A percentile compares a stretch with the other conserved stretches of the same genome.
These are phyloP conservation scores for Eidolon helvum DNA, from an alignment of 2,113 vertebrate genomes.

Conservation along the genomic window DNA sequence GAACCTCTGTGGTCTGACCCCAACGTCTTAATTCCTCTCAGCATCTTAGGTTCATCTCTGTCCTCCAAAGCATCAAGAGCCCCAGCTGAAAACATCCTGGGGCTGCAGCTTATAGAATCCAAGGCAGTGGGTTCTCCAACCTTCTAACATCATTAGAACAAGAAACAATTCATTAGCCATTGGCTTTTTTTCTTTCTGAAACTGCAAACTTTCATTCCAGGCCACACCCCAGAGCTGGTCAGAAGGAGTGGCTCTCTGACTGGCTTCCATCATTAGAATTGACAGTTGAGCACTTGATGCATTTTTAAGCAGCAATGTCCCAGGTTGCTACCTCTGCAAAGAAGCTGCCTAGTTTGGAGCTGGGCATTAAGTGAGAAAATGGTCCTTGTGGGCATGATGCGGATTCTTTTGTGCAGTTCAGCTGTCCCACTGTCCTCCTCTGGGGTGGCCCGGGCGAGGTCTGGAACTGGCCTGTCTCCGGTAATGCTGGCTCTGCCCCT, in stretches of 20 bases:
- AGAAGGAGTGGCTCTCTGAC: neutral
- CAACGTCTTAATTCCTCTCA: neutral
- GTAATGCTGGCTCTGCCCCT: neutral
- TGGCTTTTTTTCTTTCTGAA: neutral
- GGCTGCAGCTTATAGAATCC: neutral
- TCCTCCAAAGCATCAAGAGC: neutral
- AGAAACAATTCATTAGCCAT: neutral
- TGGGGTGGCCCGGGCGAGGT: neutral
- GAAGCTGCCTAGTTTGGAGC: neutral
- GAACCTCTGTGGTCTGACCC: neutral
- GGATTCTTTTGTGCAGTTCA: neutral
- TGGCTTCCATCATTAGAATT: neutral
- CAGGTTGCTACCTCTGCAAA: neutral
- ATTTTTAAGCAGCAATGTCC: neutral
- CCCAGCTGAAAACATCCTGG: neutral
- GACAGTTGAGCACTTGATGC: neutral
- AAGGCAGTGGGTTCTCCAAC: neutral
- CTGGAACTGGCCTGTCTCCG: neutral
- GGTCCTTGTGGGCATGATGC: rapidly evolving
- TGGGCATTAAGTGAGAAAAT: neutral
- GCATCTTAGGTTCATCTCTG: neutral
- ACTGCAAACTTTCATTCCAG: neutral
- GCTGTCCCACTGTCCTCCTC: neutral
- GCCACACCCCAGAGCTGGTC: neutral
- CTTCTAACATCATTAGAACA: neutral